Percentiles rank a stretch among this genome's conserved stretches.
These are phyloP conservation scores for Drosophila pachea DNA, from an alignment of 1,140 invertebrate genomes.

Conservation along the genomic window DNA sequence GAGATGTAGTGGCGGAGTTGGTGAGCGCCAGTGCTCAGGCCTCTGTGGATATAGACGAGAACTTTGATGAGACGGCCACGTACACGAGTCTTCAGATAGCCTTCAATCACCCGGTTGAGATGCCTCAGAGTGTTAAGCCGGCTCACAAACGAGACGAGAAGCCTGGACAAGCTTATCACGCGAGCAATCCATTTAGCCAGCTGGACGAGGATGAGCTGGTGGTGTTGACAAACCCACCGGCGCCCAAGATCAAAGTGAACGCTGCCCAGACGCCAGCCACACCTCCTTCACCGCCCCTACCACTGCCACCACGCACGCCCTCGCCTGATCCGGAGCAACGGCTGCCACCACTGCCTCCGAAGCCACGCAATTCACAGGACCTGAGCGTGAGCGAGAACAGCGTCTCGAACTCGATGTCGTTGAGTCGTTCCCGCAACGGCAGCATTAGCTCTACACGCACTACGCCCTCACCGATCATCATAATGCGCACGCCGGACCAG, in stretches of 20 bases:
- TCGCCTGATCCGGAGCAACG: constrained; percentile 66
- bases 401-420: constrained; percentile 51
- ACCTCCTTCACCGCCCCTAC: constrained; percentile 60
- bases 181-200: constrained; percentile 59
- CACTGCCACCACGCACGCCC: constrained; percentile 64
- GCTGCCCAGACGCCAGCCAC: constrained; percentile 65
- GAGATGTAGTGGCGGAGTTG: constrained; percentile 36
- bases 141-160: constrained; percentile 3
- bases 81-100: constrained; percentile 91
- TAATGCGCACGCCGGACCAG: constrained; percentile 78
- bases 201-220: constrained; percentile 64
- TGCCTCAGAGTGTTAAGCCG: constrained; percentile 22
- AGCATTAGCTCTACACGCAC: constrained; percentile 71
- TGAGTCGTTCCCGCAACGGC: constrained; percentile 61
- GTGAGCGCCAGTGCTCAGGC: constrained; percentile 57
- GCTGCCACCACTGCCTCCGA: constrained; percentile 66
- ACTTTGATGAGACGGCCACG: constrained; percentile 86
- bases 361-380: constrained; percentile 67
- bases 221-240: constrained; percentile 76
- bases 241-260: constrained; percentile 78
- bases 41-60: constrained; percentile 82
- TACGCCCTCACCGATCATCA: constrained; percentile 78
- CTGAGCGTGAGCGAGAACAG: constrained; percentile 51
- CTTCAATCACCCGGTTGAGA: constrained; percentile 87
- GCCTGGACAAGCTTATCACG: constrained; percentile 32